phyloP scores from a whole-genome alignment of 2,113 vertebrate species.

The Charina bottae region DNA sequence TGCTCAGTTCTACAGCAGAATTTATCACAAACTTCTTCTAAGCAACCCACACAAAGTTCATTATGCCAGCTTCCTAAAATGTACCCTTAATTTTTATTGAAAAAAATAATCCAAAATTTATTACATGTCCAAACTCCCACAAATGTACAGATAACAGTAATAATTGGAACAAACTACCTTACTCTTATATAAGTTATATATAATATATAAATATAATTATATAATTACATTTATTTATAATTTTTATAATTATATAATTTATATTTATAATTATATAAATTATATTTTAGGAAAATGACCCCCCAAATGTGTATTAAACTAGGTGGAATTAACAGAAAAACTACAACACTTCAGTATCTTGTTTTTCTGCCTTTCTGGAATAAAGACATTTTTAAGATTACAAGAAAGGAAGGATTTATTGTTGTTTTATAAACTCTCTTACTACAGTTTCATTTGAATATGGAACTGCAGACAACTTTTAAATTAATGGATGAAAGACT shows the following conservation, averaged over 20 bases:
- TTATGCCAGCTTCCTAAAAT: neutral
- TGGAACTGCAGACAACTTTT: neutral
- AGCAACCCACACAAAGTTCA: neutral
- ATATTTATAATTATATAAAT: too few species aligned
- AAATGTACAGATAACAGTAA: neutral
- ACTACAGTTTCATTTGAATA: neutral
- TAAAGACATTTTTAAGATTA: neutral
- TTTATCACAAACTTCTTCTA: neutral
- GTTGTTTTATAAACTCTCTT: neutral
- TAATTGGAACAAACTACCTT: neutral
- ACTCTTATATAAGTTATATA: too few species aligned
- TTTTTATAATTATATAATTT: too few species aligned
- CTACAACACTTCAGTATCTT: neutral
- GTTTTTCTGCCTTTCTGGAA: neutral
- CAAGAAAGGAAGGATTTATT: accelerated
- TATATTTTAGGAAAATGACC: accelerated
- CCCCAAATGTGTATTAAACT: neutral
- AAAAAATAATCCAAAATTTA: neutral
- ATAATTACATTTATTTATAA: too few species aligned
- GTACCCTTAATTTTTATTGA: neutral
- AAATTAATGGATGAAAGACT: neutral
- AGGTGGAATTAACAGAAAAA: accelerated
- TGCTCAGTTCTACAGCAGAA: neutral
- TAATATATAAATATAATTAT: too few species aligned
- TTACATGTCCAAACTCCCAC: neutral